Evolutionary conservation across 2,797 vertebrate species (phyloP).

Genomic region (Fringilla coelebs): DNA sequence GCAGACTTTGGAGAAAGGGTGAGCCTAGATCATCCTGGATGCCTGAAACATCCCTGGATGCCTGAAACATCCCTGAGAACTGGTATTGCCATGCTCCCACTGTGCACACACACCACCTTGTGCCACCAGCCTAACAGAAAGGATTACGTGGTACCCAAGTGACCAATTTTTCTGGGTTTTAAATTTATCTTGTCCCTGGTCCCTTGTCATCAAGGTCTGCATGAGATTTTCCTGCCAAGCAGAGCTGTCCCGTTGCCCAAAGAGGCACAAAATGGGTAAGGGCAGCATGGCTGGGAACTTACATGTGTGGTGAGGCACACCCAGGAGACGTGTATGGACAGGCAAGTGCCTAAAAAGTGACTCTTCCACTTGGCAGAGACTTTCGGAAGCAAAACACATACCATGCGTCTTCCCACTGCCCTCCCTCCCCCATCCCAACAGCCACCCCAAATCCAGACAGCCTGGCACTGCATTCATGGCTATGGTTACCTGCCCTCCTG

Average conservation of each 20-base stretch:
- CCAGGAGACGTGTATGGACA: neutral
- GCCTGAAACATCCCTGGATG: neutral
- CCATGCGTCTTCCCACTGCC: neutral
- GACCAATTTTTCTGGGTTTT: neutral
- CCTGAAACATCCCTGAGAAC: neutral
- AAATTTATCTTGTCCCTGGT: neutral
- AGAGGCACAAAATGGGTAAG: neutral
- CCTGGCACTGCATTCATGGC: accelerated
- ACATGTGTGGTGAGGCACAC: neutral
- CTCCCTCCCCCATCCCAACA: neutral
- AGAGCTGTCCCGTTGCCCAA: accelerated
- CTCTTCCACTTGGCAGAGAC: neutral
- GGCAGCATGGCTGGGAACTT: neutral
- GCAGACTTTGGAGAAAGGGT: neutral
- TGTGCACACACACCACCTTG: neutral
- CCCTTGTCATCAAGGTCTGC: neutral
- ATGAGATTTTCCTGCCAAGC: neutral
- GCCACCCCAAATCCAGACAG: neutral
- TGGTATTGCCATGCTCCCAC: neutral
- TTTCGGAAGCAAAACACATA: neutral
- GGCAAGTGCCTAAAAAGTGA: neutral
- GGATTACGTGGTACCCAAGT: accelerated
- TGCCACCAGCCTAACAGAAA: neutral
- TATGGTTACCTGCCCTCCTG: too few relatives aligned
- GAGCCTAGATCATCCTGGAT: neutral